Conservation (phyloP, 2,888 invertebrate species). For the Athalia rosae region DNA sequence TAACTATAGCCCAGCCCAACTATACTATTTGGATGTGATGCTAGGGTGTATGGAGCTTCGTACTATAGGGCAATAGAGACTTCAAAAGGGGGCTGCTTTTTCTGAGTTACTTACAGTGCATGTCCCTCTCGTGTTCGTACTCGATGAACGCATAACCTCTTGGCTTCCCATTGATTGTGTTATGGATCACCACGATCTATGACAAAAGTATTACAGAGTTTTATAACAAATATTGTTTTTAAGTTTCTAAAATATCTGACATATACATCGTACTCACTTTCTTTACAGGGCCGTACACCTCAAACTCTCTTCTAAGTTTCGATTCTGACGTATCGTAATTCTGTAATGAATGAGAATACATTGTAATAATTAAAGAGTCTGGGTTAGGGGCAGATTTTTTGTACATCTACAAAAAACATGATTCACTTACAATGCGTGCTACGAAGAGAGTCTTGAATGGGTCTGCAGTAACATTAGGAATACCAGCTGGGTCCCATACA, state of each 20-base stretch:
- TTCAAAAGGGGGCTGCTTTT: slow-evolving; percentile 48
- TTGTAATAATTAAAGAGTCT: slow-evolving; percentile 39
- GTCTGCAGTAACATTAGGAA: slow-evolving; percentile 88
- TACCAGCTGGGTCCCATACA: slow-evolving; percentile 93
- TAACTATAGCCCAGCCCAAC: slow-evolving; percentile 64
- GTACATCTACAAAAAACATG: not conserved
- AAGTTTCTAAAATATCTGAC: not conserved
- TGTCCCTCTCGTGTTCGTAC: slow-evolving; percentile 99
- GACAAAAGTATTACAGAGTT: slow-evolving; percentile 59
- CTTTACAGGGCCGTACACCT: slow-evolving; percentile 97
- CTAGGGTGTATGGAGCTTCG: slow-evolving; percentile 70
- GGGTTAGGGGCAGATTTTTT: not conserved
- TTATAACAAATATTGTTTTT: not conserved
- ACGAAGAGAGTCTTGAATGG: slow-evolving; percentile 98
- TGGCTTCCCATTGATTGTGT: slow-evolving; percentile 92
- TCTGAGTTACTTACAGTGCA: slow-evolving; percentile 93
- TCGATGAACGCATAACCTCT: slow-evolving; percentile 99
- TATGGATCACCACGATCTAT: slow-evolving; percentile 93
- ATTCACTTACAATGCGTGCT: slow-evolving; percentile 90
- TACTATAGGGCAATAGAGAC: slow-evolving; percentile 54
- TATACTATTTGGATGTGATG: slow-evolving; percentile 67
- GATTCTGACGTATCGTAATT: slow-evolving; percentile 99
- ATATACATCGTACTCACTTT: slow-evolving; percentile 80
- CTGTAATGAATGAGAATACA: slow-evolving; percentile 76
- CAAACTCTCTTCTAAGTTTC: slow-evolving; percentile 97